phyloP scores from a whole-genome alignment of 2,113 vertebrate species.

The Acanthisitta chloris region DNA sequence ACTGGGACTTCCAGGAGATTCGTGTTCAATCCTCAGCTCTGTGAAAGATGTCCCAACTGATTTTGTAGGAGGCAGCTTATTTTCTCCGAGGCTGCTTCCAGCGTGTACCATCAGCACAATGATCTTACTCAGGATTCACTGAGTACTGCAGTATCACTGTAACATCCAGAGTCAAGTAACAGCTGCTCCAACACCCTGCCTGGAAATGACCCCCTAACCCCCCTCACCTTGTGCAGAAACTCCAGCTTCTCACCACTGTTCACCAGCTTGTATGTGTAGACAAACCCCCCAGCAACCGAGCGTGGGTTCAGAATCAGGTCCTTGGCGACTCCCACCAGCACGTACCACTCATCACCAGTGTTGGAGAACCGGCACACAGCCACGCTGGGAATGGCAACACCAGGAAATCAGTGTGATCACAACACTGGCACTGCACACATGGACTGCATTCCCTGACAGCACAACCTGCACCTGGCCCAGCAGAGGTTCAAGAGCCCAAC shows the following conservation, averaged over 20 bases:
- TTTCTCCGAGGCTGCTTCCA: background rate
- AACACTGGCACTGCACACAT: accelerated
- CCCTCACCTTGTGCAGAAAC: constrained; percentile 93
- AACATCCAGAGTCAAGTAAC: background rate
- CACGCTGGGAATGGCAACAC: constrained; percentile 74
- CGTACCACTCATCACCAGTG: constrained; percentile 93
- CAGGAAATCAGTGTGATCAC: background rate
- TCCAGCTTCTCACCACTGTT: constrained; percentile 92
- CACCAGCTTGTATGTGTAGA: constrained; percentile 93
- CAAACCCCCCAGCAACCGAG: constrained; percentile 89
- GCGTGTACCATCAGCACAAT: background rate
- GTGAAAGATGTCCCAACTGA: background rate
- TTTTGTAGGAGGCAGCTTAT: background rate
- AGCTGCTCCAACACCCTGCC: background rate
- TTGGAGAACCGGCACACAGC: constrained; percentile 91
- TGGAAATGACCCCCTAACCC: background rate
- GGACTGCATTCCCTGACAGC: accelerated
- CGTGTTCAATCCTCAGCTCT: background rate
- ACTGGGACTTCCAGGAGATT: background rate
- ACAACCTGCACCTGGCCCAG: background rate
- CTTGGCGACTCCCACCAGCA: constrained; percentile 94
- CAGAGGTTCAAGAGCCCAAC: background rate
- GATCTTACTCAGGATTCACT: background rate
- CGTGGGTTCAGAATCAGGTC: constrained; percentile 95
- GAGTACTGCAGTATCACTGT: background rate